Percentiles rank a stretch among this genome's conserved stretches.
These are phyloP conservation scores for Aplysia californica DNA, from an alignment of 1,140 invertebrate species.

Conservation along the genomic window DNA sequence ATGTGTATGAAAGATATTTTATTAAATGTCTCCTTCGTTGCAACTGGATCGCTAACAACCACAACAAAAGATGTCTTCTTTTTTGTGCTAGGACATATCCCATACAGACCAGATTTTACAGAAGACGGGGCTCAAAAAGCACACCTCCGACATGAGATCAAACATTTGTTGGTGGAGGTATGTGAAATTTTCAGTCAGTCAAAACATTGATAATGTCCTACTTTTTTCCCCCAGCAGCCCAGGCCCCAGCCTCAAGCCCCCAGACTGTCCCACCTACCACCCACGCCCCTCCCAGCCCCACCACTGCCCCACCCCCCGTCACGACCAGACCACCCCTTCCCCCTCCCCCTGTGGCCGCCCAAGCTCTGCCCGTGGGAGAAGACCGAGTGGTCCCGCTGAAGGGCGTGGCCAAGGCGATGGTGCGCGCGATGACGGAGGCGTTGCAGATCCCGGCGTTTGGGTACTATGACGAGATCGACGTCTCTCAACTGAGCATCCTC, in stretches of 20 bases:
- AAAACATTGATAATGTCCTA: no score
- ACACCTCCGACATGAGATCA: no score
- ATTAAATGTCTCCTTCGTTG: no score
- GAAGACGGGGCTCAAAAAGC: no score
- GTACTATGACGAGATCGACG: slow-evolving; percentile 73
- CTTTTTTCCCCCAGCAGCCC: slow-evolving; percentile 19
- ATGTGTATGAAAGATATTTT: no score
- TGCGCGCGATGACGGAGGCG: slow-evolving; percentile 94
- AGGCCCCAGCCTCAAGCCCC: slow-evolving; percentile 20
- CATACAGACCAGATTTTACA: no score
- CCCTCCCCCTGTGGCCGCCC: slow-evolving; percentile 14
- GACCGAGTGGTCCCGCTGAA: slow-evolving; percentile 71
- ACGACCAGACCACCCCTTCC: slow-evolving; percentile 6
- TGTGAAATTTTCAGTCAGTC: no score
- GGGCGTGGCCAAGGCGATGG: slow-evolving; percentile 90
- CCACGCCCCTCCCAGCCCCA: neutral
- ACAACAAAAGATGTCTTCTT: no score
- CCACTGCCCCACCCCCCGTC: slow-evolving; percentile 62
- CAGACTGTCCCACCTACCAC: slow-evolving; percentile 25
- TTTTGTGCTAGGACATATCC: no score
- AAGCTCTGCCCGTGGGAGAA: slow-evolving; percentile 40
- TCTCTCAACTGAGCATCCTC: slow-evolving; percentile 81
- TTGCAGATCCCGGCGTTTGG: slow-evolving; percentile 75
- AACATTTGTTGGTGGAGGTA: no score
- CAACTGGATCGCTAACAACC: no score